A percentile compares a stretch with the other conserved stretches of the same genome.
Evolutionary conservation across 1,140 invertebrate genomes (phyloP).

Genomic region (Drosophila murphyi): DNA sequence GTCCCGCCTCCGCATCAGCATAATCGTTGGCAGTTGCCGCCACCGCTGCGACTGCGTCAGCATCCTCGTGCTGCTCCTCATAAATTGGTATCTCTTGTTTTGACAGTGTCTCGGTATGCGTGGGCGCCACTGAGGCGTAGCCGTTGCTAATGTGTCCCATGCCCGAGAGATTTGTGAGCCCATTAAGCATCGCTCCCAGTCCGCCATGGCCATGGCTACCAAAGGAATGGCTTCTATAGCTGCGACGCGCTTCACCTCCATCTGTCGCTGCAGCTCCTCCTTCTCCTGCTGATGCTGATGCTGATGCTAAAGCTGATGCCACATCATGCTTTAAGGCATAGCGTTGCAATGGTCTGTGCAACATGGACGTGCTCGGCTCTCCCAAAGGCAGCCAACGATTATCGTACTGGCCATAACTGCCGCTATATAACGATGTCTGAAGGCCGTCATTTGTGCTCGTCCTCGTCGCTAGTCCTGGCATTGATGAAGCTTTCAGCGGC

Average conservation of each 20-base stretch:
- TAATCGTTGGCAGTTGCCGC: constrained; percentile 58
- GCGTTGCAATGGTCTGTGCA: constrained; percentile 47
- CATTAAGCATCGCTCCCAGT: constrained; percentile 64
- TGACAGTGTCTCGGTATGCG: constrained; percentile 60
- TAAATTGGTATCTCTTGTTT: constrained; percentile 83
- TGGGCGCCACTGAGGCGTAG: constrained; percentile 69
- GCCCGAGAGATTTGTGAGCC: constrained; percentile 77
- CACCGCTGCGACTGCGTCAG: constrained; percentile 63
- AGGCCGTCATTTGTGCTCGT: neutral
- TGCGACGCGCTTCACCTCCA: constrained; percentile 16
- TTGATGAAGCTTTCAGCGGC: constrained; percentile 27
- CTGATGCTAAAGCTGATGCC: constrained; percentile 2
- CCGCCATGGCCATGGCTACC: constrained; percentile 37
- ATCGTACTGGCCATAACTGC: constrained; percentile 54
- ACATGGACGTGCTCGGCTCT: constrained; percentile 23
- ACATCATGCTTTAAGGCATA: constrained; percentile 37
- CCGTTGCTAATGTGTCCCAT: constrained; percentile 76
- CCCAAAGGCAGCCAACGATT: constrained; percentile 68
- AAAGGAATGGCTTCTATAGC: constrained; percentile 32
- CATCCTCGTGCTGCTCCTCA: constrained; percentile 80
- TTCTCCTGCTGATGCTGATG: too few relatives aligned
- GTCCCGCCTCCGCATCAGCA: constrained; percentile 21
- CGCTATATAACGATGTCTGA: constrained; percentile 3
- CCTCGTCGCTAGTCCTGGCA: constrained; percentile 3
- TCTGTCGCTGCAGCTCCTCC: neutral